These are phyloP conservation scores for Phyllostomus discolor DNA, from an alignment of 2,113 vertebrate genomes.

Conservation along the genomic window DNA sequence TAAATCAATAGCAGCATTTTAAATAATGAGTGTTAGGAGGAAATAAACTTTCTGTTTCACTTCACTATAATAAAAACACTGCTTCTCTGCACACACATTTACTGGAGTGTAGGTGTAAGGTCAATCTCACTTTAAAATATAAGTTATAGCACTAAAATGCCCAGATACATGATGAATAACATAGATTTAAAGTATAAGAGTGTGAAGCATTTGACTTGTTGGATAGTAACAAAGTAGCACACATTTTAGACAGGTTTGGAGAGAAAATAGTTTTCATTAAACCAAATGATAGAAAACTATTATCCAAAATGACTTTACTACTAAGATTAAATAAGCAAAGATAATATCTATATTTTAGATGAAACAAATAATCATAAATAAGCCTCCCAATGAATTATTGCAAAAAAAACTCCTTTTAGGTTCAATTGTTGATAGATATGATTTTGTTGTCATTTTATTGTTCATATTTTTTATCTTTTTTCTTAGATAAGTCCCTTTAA, in stretches of 20 bases:
- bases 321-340: background rate
- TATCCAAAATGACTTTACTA: background rate
- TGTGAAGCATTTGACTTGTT: background rate
- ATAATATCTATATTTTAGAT: background rate
- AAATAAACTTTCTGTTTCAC: background rate
- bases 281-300: background rate
- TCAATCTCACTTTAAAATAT: background rate
- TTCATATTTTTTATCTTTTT: too few relatives aligned
- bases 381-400: background rate
- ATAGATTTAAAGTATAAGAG: background rate
- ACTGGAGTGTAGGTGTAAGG: fast-evolving
- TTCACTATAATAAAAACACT: background rate
- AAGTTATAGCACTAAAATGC: background rate
- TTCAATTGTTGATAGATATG: too few relatives aligned
- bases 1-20: background rate
- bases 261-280: background rate
- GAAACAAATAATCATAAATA: background rate
- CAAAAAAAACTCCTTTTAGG: background rate
- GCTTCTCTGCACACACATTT: background rate
- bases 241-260: background rate
- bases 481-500: too few relatives aligned
- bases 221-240: background rate
- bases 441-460: too few relatives aligned
- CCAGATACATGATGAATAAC: background rate
- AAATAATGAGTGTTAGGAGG: background rate